phyloP scores from a whole-genome alignment of 1,140 invertebrate genomes.

The Cydia pomonella region DNA sequence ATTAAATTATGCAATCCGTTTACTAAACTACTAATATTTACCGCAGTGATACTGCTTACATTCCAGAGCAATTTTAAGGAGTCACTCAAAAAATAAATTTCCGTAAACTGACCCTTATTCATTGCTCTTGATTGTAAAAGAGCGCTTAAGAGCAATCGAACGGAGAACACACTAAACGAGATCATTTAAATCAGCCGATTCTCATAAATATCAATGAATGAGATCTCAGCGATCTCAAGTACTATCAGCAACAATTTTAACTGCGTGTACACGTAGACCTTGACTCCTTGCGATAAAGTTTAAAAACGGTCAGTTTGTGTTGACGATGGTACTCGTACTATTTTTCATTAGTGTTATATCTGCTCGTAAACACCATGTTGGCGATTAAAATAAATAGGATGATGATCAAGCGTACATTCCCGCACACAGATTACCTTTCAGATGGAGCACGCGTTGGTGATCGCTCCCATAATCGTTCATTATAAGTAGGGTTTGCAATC shows the following conservation, averaged over 20 bases:
- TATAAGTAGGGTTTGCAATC: no score
- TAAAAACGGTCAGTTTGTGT: no score
- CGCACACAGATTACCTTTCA: not conserved
- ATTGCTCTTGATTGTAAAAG: no score
- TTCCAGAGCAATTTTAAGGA: no score
- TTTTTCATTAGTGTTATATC: not conserved
- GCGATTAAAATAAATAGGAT: not conserved
- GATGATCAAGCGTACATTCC: not conserved
- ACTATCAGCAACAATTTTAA: not conserved
- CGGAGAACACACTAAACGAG: not conserved
- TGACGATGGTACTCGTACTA: no score
- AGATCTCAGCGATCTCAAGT: not conserved
- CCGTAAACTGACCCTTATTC: no score
- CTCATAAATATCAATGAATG: not conserved
- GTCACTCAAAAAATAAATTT: no score
- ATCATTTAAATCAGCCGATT: not conserved
- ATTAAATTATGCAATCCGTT: no score
- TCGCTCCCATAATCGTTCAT: not conserved
- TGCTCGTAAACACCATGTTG: slow-evolving; percentile 3
- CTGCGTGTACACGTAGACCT: no score
- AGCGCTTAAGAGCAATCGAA: not conserved
- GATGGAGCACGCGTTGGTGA: not conserved
- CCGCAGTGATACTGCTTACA: no score
- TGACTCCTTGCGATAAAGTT: no score
- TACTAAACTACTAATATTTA: no score